Percentiles rank a stretch among this genome's conserved stretches.
Conservation (phyloP, 2,888 invertebrate genomes). For the Sphaeridia pumilis region DNA sequence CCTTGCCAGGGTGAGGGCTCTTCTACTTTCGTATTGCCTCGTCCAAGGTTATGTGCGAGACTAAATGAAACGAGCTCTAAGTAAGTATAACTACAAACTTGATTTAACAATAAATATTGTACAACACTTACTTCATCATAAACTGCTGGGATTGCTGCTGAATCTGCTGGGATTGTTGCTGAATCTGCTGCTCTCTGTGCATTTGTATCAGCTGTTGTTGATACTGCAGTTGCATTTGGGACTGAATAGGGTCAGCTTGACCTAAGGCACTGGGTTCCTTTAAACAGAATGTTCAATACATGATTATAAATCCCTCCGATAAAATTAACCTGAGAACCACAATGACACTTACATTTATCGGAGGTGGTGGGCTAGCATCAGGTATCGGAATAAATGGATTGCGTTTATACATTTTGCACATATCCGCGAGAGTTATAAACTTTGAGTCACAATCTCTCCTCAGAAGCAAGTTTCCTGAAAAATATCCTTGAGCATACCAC, state of each 20-base stretch:
- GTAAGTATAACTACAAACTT: no score
- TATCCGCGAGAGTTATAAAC: constrained; percentile 64
- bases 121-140: constrained; percentile 22
- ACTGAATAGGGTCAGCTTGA: constrained; percentile 13
- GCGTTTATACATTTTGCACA: constrained; percentile 56
- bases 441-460: constrained; percentile 70
- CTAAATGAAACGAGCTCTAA: no score
- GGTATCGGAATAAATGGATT: constrained; percentile 41
- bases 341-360: constrained; percentile 38
- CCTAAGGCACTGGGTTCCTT: constrained; percentile 36
- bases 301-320: no score
- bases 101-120: no score
- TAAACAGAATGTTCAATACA: no score
- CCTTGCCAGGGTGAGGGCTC: constrained; percentile 7
- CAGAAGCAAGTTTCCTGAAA: constrained; percentile 62
- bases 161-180: no score
- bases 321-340: no score
- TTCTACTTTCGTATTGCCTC: constrained; percentile 2
- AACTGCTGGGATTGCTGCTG: constrained; percentile 25
- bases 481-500: constrained; percentile 92
- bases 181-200: constrained; percentile 40
- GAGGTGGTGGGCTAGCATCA: constrained; percentile 37
- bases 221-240: constrained; percentile 16
- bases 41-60: constrained; percentile 12
- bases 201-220: constrained; percentile 21